A percentile compares a stretch with the other conserved stretches of the same genome.
Conservation (phyloP, 1,140 invertebrate genomes). For the Heliconius nattereri region DNA sequence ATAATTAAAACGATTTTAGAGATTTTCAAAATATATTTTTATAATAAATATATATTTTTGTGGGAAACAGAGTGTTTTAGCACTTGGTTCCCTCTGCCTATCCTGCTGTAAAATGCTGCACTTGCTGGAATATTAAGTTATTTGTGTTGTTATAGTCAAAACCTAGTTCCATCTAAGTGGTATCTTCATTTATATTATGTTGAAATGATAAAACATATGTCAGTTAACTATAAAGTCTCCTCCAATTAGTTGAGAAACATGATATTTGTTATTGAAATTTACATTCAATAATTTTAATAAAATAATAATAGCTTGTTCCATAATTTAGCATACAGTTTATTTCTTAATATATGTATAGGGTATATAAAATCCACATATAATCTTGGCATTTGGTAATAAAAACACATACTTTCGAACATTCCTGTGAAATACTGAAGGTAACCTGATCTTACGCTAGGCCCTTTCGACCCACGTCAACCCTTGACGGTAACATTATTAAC, state of each 20-base stretch:
- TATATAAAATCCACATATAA: neutral
- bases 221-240: no score
- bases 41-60: no score
- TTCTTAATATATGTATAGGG: neutral
- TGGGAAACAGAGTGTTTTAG: no score
- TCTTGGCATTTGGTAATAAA: neutral
- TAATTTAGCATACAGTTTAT: neutral
- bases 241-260: no score
- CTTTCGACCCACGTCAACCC: slow-evolving; percentile 45
- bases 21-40: neutral
- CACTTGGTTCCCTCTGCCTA: no score
- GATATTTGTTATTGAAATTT: neutral
- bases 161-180: no score
- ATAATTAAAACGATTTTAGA: neutral
- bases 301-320: neutral
- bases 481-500: slow-evolving; percentile 48
- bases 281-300: neutral
- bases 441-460: slow-evolving; percentile 41
- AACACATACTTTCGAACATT: slow-evolving; percentile 25
- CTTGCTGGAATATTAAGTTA: no score
- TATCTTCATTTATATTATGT: no score
- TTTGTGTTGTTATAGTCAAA: no score
- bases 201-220: no score
- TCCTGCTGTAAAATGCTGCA: no score
- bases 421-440: slow-evolving; percentile 40